phyloP scores from a whole-genome alignment of 2,888 invertebrate genomes.

The Trisateles emortualis region DNA sequence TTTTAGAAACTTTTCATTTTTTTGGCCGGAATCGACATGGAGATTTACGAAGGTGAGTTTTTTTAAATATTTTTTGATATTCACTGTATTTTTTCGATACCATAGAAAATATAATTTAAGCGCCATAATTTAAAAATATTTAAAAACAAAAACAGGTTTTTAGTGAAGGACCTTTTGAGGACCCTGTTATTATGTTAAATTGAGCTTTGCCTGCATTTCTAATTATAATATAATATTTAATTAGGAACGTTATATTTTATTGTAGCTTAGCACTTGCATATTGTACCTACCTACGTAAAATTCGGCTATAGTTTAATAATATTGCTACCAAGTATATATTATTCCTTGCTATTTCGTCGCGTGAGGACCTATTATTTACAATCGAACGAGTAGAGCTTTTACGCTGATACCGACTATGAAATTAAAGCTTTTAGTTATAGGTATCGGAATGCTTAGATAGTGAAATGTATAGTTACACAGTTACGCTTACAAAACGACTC shows the following conservation, averaged over 20 bases:
- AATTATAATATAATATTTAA: background rate
- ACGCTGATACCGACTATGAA: too few relatives aligned
- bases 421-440: too few relatives aligned
- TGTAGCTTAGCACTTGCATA: too few relatives aligned
- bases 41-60: slow-evolving; percentile 79
- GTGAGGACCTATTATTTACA: too few relatives aligned
- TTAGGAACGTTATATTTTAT: background rate
- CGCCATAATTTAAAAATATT: slow-evolving; percentile 39
- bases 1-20: slow-evolving; percentile 79
- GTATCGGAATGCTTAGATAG: too few relatives aligned
- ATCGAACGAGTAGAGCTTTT: too few relatives aligned
- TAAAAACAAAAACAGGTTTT: slow-evolving; percentile 52
- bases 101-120: slow-evolving; percentile 8
- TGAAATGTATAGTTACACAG: too few relatives aligned
- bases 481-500: too few relatives aligned
- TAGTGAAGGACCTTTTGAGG: slow-evolving; percentile 32
- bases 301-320: too few relatives aligned
- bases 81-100: slow-evolving; percentile 9
- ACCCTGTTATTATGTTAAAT: slow-evolving; percentile 20
- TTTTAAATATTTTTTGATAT: slow-evolving; percentile 40
- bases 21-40: slow-evolving; percentile 82
- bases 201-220: slow-evolving; percentile 16
- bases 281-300: too few relatives aligned
- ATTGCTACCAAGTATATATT: background rate
- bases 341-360: too few relatives aligned